Evolutionary conservation across 53 echinoderm and acorn worm species (phyloP), one percentile per base, ranked within the genome.

Genomic region (Astropecten irregularis): DNA sequence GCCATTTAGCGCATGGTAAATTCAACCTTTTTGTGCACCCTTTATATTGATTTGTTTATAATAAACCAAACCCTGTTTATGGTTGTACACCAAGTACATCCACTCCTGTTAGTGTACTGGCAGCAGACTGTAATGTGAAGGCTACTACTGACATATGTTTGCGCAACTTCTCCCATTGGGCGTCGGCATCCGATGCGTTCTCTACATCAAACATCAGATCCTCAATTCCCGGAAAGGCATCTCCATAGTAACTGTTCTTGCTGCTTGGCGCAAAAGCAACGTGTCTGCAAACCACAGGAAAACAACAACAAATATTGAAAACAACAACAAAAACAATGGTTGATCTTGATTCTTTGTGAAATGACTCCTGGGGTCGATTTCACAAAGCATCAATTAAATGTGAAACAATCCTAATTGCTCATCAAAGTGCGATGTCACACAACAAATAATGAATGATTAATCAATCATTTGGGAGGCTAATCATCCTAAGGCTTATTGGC

Each of bases 121-220:
- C 92, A 29, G 88, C 95, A 47, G 95, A 95, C 47, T 90, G 89
- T 1, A 95, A 34, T n/a, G 89, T 85, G 56, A 92, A 92, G 9
- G 95, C 95, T 15, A 92, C 82, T 3, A 95, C 92, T 9, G 95
- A 95, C 95, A 95, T 95, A 76, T 95, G 95, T 36, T 85, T 51
- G 30, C 66, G 74, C 1, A 85, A 61, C 46, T 25, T 66, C 33
- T 90, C 90, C 92, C 92, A 93, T 27, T 81, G 82, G 20, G 52
- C 73, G 6, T 64, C 86, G 9, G 86, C 74, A 38, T 88, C 92
- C 1, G 50, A 73, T 0, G 84, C 77, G 30, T 94, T 88, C 8
- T 92, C 90, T 36, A 95, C 88, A 40, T 95, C 92, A 73, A 92
- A 95, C 92, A 95, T 88, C 36, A 92, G 87, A 85, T 95, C 95